Evolutionary conservation across 2,113 vertebrate species (phyloP), one percentile per base, ranked within the genome.

Genomic region (Rhinichthys klamathensis): DNA sequence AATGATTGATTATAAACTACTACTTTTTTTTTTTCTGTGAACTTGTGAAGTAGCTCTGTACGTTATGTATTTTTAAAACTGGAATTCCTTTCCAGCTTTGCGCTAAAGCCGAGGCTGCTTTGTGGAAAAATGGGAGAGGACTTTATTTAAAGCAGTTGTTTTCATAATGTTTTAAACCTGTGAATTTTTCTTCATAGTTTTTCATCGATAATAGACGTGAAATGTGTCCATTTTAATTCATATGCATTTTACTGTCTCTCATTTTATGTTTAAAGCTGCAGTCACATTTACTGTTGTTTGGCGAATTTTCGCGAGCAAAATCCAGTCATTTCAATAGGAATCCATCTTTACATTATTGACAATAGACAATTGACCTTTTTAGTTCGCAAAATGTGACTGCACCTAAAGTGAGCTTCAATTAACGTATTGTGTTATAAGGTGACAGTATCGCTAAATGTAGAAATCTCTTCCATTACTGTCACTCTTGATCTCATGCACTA

Each of bases 141-240:
- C 70, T 80, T 8, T 8, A 74, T 83, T 83, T 83, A 41, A 73
- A 79, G 74, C 18, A 54, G 61, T 74, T 27, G 60, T 77, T 86
- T 84, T 88, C 38, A 35, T 74, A 79, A 69, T 75, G 35, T 83
- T 56, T 67, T 69, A 83, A 58, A 80, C 84, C 60, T 86, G 51
- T 86, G 80, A 16, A 49, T 85, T 81, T 74, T 85, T 85, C 49
- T 79, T 61, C 35, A 27, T 74, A 32, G 38, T 21, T 44, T 56
- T 85, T 65, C 67, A 27, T 32, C 80, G 73, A 51, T 51, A 65
- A 12, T 69, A n/a, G 41, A n/a, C 2, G 9, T 69, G 61, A 23
- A 82, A 70, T 54, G 51, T 58, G 46, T 72, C 21, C 2, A 25
- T 72, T 73, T 32, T 9, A 51, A n/a, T 69, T 35, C 46, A 30